Evolutionary conservation across 2,113 vertebrate species (phyloP), one percentile per base, ranked within the genome.

Genomic region (Amblyopsis rosae): DNA sequence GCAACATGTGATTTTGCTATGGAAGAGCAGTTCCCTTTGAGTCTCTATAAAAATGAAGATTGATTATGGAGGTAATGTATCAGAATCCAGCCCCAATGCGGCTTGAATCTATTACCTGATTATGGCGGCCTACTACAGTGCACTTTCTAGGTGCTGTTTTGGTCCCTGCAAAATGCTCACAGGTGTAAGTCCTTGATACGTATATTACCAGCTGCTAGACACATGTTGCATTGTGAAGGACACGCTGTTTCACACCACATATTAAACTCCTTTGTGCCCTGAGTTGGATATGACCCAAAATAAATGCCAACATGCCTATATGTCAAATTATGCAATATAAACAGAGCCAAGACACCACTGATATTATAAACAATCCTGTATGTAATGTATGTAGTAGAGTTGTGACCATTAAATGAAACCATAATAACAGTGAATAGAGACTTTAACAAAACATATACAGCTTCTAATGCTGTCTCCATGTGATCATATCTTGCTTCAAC

Each of bases 191-290:
- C 76, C 76, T 82, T 82, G 73, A 79, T 78, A 26, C 26, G 26
- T 26, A 64, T 59, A 74, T 75, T 16, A 50, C 66, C 86, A 89
- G 85, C 85, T 90, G 87, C 70, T 49, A 73, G 19, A 65, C 88
- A 90, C 78, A 84, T 91, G 89, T 77, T 46, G 56, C 50, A 62
- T 26, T 26, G 45, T 41, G 15, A 72, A 60, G 53, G 47, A 19
- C 55, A 67, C 62, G 62, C 61, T 11, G 17, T 69, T 67, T 80
- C 66, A 59, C 41, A 65, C 56, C 12, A n/a, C 55, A 17, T 17
- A 68, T 48, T 9, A 46, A n/a, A 7, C 47, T 16, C 49, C 3
- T 12, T 13, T 11, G 60, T 48, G 1, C 17, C 4, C 17, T 48
- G 54, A 17, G 16, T 19, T 56, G 53, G 3, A 54, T 8, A 54